Percentiles rank a stretch among this genome's conserved stretches.
Evolutionary conservation across 2,888 invertebrate species (phyloP).

Genomic region (Meiosimyza platycephala): DNA sequence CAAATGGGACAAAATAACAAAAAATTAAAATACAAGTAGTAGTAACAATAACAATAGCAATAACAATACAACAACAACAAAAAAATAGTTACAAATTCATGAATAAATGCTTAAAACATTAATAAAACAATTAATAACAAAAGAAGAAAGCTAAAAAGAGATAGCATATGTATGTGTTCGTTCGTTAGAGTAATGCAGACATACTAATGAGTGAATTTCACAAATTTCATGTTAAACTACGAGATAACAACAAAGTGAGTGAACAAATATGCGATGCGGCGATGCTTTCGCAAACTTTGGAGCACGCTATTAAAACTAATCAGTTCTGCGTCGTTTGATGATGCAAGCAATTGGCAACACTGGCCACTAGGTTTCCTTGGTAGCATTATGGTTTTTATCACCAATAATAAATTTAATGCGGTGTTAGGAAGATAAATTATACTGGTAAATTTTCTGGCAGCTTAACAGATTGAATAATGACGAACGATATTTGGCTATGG

Average conservation of each 20-base stretch:
- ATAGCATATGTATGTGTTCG: background rate
- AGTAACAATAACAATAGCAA: constrained; percentile 13
- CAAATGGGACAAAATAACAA: constrained; percentile 23
- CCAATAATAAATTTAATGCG: background rate
- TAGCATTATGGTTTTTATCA: too few species aligned
- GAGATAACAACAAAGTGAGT: background rate
- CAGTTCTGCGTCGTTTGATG: constrained; percentile 43
- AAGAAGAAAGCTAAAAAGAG: constrained; percentile 2
- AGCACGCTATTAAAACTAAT: constrained; percentile 44
- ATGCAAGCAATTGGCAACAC: constrained; percentile 22
- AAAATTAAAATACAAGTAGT: constrained; percentile 8
- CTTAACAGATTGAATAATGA: background rate
- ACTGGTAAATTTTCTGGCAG: background rate
- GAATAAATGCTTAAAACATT: constrained; percentile 15
- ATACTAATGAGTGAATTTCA: too few species aligned
- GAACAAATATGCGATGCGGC: background rate
- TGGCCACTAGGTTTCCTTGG: too few species aligned
- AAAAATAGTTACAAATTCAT: constrained; percentile 16
- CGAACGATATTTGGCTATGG: too few species aligned
- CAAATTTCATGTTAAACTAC: too few species aligned
- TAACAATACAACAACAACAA: constrained; percentile 18
- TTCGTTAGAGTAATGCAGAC: too few species aligned
- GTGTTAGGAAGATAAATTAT: background rate
- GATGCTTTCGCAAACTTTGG: constrained; percentile 24
- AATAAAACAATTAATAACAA: constrained; percentile 12